A percentile compares a stretch with the other conserved stretches of the same genome.
These are phyloP conservation scores for Potamarius usumacintae DNA, from an alignment of 2,113 vertebrate genomes.

Conservation along the genomic window DNA sequence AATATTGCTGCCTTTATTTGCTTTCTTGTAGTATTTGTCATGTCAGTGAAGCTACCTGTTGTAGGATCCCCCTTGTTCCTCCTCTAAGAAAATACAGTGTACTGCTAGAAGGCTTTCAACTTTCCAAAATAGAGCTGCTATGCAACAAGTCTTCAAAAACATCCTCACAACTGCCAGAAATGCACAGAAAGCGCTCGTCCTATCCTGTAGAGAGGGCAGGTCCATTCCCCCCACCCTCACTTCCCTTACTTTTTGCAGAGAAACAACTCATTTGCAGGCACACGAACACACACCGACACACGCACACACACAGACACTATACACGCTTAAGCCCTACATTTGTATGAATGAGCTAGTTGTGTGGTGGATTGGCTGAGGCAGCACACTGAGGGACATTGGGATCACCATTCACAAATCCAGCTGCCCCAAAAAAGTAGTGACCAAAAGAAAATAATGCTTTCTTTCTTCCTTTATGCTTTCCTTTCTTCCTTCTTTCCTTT, in stretches of 20 bases:
- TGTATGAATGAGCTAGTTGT: conserved; percentile 82
- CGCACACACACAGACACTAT: conserved; percentile 48
- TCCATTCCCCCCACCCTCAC: conserved; percentile 1
- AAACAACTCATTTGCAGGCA: conserved; percentile 52
- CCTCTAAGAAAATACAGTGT: conserved; percentile 60
- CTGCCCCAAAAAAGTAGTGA: conserved; percentile 28
- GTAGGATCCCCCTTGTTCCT: not conserved
- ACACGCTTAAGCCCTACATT: conserved; percentile 58
- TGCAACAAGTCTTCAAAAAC: conserved; percentile 73
- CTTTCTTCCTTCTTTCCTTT: not conserved
- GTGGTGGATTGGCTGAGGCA: conserved; percentile 76
- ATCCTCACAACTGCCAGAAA: conserved; percentile 70
- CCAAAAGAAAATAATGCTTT: not conserved
- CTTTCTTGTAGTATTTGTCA: conserved; percentile 35
- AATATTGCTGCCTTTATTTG: conserved; percentile 47
- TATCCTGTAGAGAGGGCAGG: conserved; percentile 42
- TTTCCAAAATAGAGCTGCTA: conserved; percentile 82
- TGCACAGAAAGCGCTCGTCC: conserved; percentile 51
- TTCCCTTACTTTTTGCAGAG: conserved; percentile 44
- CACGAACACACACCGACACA: conserved; percentile 47
- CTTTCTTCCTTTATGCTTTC: not conserved
- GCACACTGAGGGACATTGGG: conserved; percentile 68
- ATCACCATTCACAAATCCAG: conserved; percentile 69
- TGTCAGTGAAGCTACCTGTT: not conserved
- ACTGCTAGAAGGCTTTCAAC: conserved; percentile 63